Percentiles rank a stretch among this genome's conserved stretches.
Conservation (phyloP, 1,140 invertebrate species). For the Drosophila sulfurigaster region DNA sequence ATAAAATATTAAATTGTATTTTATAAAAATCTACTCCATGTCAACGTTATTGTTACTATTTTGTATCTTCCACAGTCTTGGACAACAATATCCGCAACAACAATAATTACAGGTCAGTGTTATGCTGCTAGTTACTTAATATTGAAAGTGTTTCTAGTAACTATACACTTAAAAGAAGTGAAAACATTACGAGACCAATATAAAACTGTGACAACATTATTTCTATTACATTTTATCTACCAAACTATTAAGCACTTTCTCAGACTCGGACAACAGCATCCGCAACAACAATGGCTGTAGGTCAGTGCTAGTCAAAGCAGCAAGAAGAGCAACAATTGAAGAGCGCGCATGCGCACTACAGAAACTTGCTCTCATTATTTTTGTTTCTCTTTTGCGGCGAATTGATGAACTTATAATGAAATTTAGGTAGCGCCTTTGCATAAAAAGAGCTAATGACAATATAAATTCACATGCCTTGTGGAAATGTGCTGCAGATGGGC, state of each 20-base stretch:
- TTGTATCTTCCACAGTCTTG: too few relatives aligned
- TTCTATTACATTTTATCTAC: too few relatives aligned
- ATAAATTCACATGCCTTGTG: conserved; percentile 70
- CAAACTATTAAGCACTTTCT: not conserved
- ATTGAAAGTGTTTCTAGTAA: too few relatives aligned
- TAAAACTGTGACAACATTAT: too few relatives aligned
- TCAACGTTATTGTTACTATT: too few relatives aligned
- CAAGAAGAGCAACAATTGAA: conserved; percentile 47
- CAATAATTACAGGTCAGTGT: too few relatives aligned
- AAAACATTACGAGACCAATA: too few relatives aligned
- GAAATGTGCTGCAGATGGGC: conserved; percentile 62
- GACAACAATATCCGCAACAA: too few relatives aligned
- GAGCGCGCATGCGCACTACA: conserved; percentile 55
- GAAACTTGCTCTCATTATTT: not conserved
- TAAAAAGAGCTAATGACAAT: conserved; percentile 80
- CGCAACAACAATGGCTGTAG: conserved; percentile 36
- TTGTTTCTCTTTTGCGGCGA: conserved; percentile 52
- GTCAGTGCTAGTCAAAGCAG: conserved; percentile 51
- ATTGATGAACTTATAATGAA: conserved; percentile 70
- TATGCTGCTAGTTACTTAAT: too few relatives aligned
- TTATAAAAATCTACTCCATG: too few relatives aligned
- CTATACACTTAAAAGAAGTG: too few relatives aligned
- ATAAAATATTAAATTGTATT: too few relatives aligned
- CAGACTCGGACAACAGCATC: conserved; percentile 59
- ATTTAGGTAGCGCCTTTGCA: conserved; percentile 60